Evolutionary conservation across 2,797 vertebrate genomes (phyloP).

Genomic region (Philypnodon macrostomus): DNA sequence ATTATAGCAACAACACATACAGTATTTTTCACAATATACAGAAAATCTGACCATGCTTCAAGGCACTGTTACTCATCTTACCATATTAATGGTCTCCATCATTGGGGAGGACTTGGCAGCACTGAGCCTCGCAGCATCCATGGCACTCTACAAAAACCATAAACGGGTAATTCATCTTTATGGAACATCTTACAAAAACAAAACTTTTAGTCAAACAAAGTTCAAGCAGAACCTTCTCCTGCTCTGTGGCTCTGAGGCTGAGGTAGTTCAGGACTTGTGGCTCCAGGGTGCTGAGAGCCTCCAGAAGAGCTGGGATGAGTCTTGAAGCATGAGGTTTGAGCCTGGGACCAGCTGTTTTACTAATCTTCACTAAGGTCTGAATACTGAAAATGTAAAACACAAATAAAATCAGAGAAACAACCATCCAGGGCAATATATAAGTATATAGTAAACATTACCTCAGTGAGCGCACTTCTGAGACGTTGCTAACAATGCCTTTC

Average conservation of each 20-base stretch:
- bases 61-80: conserved; percentile 44
- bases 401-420: neutral
- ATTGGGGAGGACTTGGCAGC: conserved; percentile 97
- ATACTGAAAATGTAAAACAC: conserved; percentile 73
- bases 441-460: conserved; percentile 75
- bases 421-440: neutral
- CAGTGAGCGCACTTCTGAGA: conserved; percentile 91
- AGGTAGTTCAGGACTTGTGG: conserved; percentile 97
- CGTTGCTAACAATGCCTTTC: conserved; percentile 92
- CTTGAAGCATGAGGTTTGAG: conserved; percentile 91
- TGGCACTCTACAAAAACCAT: conserved; percentile 80
- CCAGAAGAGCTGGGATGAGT: conserved; percentile 91
- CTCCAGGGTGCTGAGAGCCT: conserved; percentile 92
- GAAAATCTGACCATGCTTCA: neutral
- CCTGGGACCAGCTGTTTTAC: conserved; percentile 91
- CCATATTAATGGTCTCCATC: conserved; percentile 99
- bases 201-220: neutral
- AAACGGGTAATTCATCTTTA: conserved; percentile 1
- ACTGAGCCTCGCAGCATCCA: conserved; percentile 95
- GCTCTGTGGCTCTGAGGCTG: conserved; percentile 93
- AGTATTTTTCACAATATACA: conserved; percentile 1
- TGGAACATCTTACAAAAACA: neutral
- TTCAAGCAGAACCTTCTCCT: conserved; percentile 86
- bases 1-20: neutral
- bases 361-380: conserved; percentile 97